A percentile compares a stretch with the other conserved stretches of the same genome.
These are phyloP conservation scores for Cecropterus lyciades DNA, from an alignment of 1,140 invertebrate genomes.

Conservation along the genomic window DNA sequence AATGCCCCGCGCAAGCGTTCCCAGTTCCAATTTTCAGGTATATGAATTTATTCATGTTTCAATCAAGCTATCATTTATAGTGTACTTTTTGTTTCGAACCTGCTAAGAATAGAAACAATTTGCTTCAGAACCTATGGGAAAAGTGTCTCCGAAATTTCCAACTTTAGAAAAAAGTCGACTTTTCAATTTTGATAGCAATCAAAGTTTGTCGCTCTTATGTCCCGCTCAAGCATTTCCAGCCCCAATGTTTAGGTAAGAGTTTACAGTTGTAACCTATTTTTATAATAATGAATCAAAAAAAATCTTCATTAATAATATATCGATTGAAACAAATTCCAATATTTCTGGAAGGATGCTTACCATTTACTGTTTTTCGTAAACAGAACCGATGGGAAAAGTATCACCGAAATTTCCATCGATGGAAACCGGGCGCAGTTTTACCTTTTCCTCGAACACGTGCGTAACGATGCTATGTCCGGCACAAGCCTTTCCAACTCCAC, in stretches of 20 bases:
- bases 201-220: slow-evolving; percentile 78
- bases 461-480: slow-evolving; percentile 86
- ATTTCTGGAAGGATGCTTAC: slow-evolving; percentile 60
- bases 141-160: slow-evolving; percentile 87
- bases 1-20: slow-evolving; percentile 89
- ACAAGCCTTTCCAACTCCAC: slow-evolving; percentile 88
- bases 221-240: slow-evolving; percentile 88
- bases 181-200: slow-evolving; percentile 77
- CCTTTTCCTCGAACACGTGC: slow-evolving; percentile 70
- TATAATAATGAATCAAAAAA: neutral
- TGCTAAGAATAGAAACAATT: slow-evolving; percentile 35
- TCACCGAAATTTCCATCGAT: slow-evolving; percentile 85
- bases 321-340: slow-evolving; percentile 56
- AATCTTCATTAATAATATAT: slow-evolving; percentile 12
- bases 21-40: slow-evolving; percentile 90
- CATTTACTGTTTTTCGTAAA: slow-evolving; percentile 51
- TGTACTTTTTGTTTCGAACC: neutral
- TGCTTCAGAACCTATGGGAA: slow-evolving; percentile 84
- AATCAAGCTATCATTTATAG: neutral
- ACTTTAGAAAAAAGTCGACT: slow-evolving; percentile 87
- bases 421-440: slow-evolving; percentile 86
- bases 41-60: slow-evolving; percentile 35
- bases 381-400: slow-evolving; percentile 86
- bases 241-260: slow-evolving; percentile 86
- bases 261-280: slow-evolving; percentile 14